phyloP scores from a whole-genome alignment of 1,140 invertebrate genomes.

The Odontomachus brunneus region DNA sequence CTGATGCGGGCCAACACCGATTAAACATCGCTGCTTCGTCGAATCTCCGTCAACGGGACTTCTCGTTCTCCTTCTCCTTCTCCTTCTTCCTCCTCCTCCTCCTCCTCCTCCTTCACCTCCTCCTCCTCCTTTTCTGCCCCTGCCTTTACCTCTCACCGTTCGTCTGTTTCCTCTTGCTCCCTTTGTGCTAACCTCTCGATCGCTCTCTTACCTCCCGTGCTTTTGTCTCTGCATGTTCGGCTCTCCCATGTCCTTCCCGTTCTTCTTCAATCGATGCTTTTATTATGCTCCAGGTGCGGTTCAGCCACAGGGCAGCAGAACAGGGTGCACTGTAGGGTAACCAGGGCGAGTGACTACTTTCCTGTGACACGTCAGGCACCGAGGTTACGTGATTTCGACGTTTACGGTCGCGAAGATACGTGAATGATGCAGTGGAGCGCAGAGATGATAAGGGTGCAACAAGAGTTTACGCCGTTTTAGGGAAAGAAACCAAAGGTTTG shows the following conservation, averaged over 20 bases:
- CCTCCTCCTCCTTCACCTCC: background rate
- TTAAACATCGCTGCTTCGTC: conserved; percentile 82
- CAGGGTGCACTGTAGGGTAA: too few relatives aligned
- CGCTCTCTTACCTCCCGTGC: conserved; percentile 22
- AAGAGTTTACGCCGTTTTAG: background rate
- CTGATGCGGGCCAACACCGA: conserved; percentile 83
- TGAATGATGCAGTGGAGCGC: background rate
- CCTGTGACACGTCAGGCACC: background rate
- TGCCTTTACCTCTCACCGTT: conserved; percentile 7
- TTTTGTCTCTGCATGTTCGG: conserved; percentile 33
- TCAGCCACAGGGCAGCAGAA: background rate
- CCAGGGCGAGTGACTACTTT: background rate
- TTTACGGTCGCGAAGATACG: background rate
- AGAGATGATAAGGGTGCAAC: background rate
- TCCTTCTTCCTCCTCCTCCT: too few relatives aligned
- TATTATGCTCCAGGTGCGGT: conserved; percentile 45
- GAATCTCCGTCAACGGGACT: conserved; percentile 79
- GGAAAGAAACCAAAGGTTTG: too few relatives aligned
- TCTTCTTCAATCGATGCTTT: conserved; percentile 40
- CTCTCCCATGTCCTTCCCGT: conserved; percentile 12
- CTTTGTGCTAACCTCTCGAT: conserved; percentile 58
- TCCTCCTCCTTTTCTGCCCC: conserved; percentile 5
- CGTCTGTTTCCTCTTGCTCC: conserved; percentile 38
- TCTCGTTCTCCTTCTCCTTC: background rate
- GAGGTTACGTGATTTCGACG: background rate